These are phyloP conservation scores for Cryptotermes secundus DNA, from an alignment of 1,140 invertebrate genomes.

Conservation along the genomic window DNA sequence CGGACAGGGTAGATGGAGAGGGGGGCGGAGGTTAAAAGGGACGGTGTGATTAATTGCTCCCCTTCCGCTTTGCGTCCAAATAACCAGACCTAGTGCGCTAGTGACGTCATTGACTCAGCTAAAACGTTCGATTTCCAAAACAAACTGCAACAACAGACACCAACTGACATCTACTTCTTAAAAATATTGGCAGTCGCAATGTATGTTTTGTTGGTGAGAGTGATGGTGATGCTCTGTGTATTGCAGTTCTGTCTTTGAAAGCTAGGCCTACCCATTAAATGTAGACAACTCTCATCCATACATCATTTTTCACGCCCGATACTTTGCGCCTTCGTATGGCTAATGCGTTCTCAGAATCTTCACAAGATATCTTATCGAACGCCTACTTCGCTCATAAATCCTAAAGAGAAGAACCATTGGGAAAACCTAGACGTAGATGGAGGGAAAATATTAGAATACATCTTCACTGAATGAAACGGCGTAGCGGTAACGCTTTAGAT, in stretches of 20 bases:
- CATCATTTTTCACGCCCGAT: no score
- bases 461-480: no score
- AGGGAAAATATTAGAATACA: no score
- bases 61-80: neutral
- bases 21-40: neutral
- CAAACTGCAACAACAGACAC: neutral
- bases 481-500: no score
- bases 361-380: no score
- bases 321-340: no score
- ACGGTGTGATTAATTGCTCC: neutral
- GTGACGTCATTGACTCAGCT: constrained; percentile 6
- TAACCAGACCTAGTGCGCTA: neutral
- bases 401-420: no score
- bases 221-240: neutral
- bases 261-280: no score
- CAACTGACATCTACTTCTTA: neutral
- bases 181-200: neutral
- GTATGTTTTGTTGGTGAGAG: neutral
- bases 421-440: no score
- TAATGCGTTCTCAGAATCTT: no score
- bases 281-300: no score
- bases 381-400: no score
- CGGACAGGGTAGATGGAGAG: neutral
- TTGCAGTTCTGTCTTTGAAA: neutral
- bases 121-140: constrained; percentile 13